Base-by-base conservation (phyloP, 92 coral and sea anemone genomes). In the Parazoanthus atlanticus region DNA sequence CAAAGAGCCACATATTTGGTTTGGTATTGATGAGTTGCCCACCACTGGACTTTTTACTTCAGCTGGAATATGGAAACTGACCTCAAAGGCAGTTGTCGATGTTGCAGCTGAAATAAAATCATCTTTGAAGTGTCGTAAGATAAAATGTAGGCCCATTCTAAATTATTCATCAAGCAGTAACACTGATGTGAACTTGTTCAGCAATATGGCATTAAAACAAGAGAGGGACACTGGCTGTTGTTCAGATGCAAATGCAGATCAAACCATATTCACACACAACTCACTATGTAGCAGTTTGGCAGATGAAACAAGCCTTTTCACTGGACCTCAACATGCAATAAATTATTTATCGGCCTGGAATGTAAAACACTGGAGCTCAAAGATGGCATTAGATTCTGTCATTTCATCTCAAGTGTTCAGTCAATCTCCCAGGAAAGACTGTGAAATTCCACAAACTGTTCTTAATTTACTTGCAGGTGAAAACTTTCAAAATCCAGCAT, bases 31-130 rank as follows among this genome's bases (percentile, higher is more conserved):
- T 74, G 61, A 74, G 65, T 87, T 89, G 8, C 93, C 91, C 70
- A 76, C 88, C 5, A 75, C 87, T 78, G 98, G 98, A 34, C 90
- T 97, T 56, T 97, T 94, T 95, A 90, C 94, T 12, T 38, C 89
- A 40, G 88, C 73, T 38, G 94, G 97, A 31, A 86, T 97, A 34
- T 97, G 98, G 97, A 95, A 94, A 78, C 87, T 97, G 78, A 82
- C 89, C 49, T 93, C 97, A 0, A 91, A 81, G 23, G 74, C 96
- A 30, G 85, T 94, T 32, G 88, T 88, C 49, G 98, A 94, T 76
- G 77, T 91, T 78, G 95, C 98, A 15, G 92, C 88, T 74, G 81
- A 71, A 34, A 90, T 94, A 67, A 86, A 86, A 69, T 43, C 88
- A 30, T 87, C 92, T 5, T 31, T 52, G 29, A 75, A 81, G 7